phyloP scores from a whole-genome alignment of 2,888 invertebrate genomes.

The Zaprionus lineosus region DNA sequence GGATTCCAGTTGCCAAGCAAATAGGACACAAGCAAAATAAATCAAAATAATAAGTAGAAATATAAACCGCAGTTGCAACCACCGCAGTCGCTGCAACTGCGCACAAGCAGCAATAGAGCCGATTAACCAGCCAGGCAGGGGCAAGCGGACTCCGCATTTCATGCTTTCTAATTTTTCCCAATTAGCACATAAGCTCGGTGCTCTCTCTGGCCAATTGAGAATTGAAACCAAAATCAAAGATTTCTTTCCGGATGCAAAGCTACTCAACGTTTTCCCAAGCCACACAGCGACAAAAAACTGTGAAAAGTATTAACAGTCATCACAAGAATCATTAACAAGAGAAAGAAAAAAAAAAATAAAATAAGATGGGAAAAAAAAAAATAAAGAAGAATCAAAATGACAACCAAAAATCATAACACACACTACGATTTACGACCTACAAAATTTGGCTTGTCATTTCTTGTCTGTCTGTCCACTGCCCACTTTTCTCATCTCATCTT shows the following conservation, averaged over 20 bases:
- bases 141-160: constrained; percentile 65
- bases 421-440: constrained; percentile 15
- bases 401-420: constrained; percentile 31
- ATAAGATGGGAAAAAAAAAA: too few species aligned
- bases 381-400: too few species aligned
- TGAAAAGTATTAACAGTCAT: constrained; percentile 33
- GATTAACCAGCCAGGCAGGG: constrained; percentile 61
- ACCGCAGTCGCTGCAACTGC: constrained; percentile 30
- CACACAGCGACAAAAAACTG: constrained; percentile 27
- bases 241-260: constrained; percentile 29
- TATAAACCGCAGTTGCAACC: neutral
- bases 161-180: constrained; percentile 76
- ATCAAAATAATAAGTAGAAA: constrained; percentile 9
- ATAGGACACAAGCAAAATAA: constrained; percentile 18
- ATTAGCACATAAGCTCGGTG: constrained; percentile 70
- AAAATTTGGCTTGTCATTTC: constrained; percentile 45
- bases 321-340: constrained; percentile 9
- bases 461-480: too few species aligned
- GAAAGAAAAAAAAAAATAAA: too few species aligned
- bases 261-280: constrained; percentile 9
- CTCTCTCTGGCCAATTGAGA: constrained; percentile 37
- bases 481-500: too few species aligned
- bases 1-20: constrained; percentile 12
- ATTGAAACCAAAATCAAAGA: constrained; percentile 63
- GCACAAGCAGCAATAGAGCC: constrained; percentile 30